phyloP scores from a whole-genome alignment of 2,113 vertebrate species.

The Pterophyllum scalare region DNA sequence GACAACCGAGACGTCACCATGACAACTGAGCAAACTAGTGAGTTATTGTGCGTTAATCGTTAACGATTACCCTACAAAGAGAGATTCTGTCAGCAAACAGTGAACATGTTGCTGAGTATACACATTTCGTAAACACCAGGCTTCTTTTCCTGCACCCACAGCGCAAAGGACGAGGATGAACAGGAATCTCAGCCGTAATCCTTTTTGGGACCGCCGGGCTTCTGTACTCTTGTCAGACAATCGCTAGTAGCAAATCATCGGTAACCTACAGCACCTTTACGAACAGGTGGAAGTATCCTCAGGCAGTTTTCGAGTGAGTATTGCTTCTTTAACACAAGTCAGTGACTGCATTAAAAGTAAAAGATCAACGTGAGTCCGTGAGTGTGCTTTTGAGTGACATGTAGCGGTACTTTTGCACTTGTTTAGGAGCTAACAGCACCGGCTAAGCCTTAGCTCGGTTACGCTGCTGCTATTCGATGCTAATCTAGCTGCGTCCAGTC shows the following conservation, averaged over 20 bases:
- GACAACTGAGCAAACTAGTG: background rate
- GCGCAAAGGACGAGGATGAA: background rate
- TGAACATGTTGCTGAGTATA: background rate
- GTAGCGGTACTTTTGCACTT: constrained; percentile 46
- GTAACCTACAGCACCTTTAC: background rate
- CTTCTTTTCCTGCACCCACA: background rate
- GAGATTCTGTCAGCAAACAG: background rate
- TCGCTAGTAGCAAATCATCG: constrained; percentile 35
- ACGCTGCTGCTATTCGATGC: constrained; percentile 46
- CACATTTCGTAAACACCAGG: background rate
- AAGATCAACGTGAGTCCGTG: background rate
- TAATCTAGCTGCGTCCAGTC: constrained; percentile 44
- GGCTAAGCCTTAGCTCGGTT: constrained; percentile 47
- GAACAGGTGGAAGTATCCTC: constrained; percentile 66
- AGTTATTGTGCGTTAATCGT: background rate
- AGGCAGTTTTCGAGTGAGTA: constrained; percentile 29
- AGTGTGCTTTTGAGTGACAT: background rate
- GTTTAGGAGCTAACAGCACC: constrained; percentile 47
- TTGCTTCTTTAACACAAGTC: background rate
- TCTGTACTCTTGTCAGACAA: constrained; percentile 48
- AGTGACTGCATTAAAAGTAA: background rate
- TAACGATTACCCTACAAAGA: background rate
- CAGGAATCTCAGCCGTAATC: background rate
- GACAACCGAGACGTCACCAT: background rate
- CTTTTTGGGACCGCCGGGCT: constrained; percentile 53